Conservation (phyloP, 2,888 invertebrate genomes). For the Sphaerophoria taeniata region DNA sequence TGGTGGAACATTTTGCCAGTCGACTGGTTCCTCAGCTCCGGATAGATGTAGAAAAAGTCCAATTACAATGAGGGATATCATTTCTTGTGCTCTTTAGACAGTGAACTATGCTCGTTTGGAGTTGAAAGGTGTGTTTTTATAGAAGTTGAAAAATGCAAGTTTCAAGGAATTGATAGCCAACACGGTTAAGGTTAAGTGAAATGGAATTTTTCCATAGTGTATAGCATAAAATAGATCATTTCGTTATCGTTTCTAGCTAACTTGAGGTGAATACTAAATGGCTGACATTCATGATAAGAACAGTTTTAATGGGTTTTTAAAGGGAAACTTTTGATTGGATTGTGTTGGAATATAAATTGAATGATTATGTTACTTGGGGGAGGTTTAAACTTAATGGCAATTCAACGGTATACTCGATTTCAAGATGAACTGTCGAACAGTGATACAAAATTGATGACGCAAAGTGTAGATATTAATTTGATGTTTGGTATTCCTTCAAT, state of each 20-base stretch:
- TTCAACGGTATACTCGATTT: too few species aligned
- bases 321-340: not conserved
- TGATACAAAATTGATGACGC: too few species aligned
- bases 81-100: not conserved
- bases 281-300: conserved; percentile 12
- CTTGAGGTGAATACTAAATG: conserved; percentile 28
- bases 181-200: conserved; percentile 20
- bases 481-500: too few species aligned
- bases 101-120: not conserved
- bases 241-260: not conserved
- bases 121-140: conserved; percentile 9
- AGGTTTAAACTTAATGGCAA: too few species aligned
- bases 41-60: not conserved
- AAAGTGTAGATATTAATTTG: too few species aligned
- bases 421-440: too few species aligned
- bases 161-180: not conserved
- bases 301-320: conserved; percentile 19
- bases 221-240: not conserved
- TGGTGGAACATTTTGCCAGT: conserved; percentile 51
- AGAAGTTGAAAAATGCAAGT: not conserved
- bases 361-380: not conserved
- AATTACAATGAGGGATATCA: conserved; percentile 2
- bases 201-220: not conserved
- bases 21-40: conserved; percentile 9
- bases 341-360: not conserved